These are phyloP conservation scores for Abrostola triplasia DNA, from an alignment of 2,888 invertebrate genomes.

Conservation along the genomic window DNA sequence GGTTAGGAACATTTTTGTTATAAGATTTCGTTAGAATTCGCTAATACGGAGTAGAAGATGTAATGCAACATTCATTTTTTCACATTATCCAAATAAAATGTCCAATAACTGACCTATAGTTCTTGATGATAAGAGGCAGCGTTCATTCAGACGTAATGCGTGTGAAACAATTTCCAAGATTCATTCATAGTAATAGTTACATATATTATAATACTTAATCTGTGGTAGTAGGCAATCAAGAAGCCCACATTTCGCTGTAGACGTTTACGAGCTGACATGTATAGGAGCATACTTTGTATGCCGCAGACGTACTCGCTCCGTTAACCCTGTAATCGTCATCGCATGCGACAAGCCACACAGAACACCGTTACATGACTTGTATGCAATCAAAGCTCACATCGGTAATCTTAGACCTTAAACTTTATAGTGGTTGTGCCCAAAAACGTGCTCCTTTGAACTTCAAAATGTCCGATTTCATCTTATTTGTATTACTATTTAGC, in stretches of 20 bases:
- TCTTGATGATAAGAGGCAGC: too few species aligned
- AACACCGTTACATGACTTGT: conserved; percentile 74
- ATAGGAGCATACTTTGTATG: conserved; percentile 67
- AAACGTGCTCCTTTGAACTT: conserved; percentile 21
- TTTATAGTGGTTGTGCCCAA: conserved; percentile 45
- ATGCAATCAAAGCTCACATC: conserved; percentile 66
- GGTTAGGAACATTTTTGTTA: background rate
- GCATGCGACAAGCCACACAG: conserved; percentile 63
- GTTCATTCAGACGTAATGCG: too few species aligned
- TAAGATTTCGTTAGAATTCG: background rate
- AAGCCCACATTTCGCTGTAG: background rate
- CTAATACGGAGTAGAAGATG: background rate
- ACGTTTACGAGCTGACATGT: conserved; percentile 21
- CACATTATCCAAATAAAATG: too few species aligned
- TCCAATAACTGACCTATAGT: too few species aligned
- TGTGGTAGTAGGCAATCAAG: background rate
- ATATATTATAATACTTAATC: background rate
- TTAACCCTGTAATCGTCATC: conserved; percentile 80
- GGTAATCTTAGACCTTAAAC: conserved; percentile 44
- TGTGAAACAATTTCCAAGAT: too few species aligned
- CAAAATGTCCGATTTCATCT: too few species aligned
- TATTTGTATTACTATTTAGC: too few species aligned
- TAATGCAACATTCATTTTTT: too few species aligned
- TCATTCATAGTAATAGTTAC: too few species aligned
- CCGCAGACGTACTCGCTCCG: conserved; percentile 68